Evolutionary conservation across 2,797 vertebrate species (phyloP), one percentile per base, ranked within the genome.

Genomic region (Taeniopygia guttata): DNA sequence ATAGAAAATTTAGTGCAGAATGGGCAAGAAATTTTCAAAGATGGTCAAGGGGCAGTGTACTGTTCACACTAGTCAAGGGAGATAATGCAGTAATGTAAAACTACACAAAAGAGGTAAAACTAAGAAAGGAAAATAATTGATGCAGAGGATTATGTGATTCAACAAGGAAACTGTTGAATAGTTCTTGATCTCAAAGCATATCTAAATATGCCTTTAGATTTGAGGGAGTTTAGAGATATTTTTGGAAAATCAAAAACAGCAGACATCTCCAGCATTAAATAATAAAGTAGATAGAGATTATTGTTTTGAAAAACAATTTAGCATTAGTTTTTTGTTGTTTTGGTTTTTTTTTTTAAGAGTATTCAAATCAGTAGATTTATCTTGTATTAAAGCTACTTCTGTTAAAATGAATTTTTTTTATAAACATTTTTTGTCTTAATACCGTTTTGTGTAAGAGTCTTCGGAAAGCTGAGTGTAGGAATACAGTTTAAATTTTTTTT

Each of bases 311-410:
- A 64, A 73, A 19, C 7, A 62, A 8, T 51, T 76, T 30, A 12
- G 2, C 9, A 16, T 36, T 55, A 30, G 1, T 11, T 42, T 38
- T 38, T 38, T 38, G 36, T 4, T 4, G 4, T 13, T n/a, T 10
- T 10, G 34, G 12, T 12, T 0, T 0, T 5, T 9, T 36, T 30
- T 27, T 19, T 25, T 4, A 64, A 73, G 32, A 30, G 2, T 38
- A 45, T 45, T 62, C n/a, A n/a, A n/a, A n/a, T n/a, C n/a, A 22
- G 12, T 22, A 69, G 20, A 40, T 63, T 70, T 43, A 9, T 56
- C 9, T 75, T 60, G 1, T 54, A 13, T 87, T 92, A 68, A 45
- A 42, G 32, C 10, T 36, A 69, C 7, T 68, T 42, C 30, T 63
- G 8, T 63, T 77, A 59, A 84, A 87, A 60, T 29, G 0, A 27